Evolutionary conservation across 92 coral and sea anemone genomes (phyloP).

Genomic region (Chrysogorgia sp.): DNA sequence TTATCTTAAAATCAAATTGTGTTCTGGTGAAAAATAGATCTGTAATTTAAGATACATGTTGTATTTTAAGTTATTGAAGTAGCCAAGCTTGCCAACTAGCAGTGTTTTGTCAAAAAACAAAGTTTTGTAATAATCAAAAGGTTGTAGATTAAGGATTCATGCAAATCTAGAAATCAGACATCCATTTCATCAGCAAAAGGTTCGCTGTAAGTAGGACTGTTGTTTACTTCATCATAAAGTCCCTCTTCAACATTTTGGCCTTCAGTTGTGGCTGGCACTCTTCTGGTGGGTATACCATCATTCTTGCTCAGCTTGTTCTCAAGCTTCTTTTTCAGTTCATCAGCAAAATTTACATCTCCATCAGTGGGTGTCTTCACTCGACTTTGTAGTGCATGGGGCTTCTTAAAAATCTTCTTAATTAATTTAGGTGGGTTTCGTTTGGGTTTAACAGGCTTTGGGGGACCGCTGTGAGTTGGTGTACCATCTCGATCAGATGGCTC

Average conservation of each 20-base stretch:
- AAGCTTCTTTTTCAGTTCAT: conserved; percentile 39
- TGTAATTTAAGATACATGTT: too few relatives aligned
- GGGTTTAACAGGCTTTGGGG: conserved; percentile 25
- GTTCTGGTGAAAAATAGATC: too few relatives aligned
- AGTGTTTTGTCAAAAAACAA: too few relatives aligned
- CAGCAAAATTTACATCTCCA: conserved; percentile 29
- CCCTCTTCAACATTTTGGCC: conserved; percentile 3
- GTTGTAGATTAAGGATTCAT: background rate
- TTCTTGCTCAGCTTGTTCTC: conserved; percentile 1
- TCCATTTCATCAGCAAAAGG: background rate
- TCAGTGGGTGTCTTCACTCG: background rate
- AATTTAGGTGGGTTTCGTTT: conserved; percentile 57
- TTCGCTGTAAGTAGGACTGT: conserved; percentile 4
- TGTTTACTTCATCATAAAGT: conserved; percentile 25
- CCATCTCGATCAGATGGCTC: conserved; percentile 25
- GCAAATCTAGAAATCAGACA: background rate
- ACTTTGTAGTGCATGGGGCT: background rate
- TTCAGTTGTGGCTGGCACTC: background rate
- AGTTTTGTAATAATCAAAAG: too few relatives aligned
- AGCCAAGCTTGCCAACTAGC: too few relatives aligned
- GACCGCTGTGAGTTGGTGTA: background rate
- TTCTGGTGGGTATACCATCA: background rate
- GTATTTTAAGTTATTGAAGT: too few relatives aligned
- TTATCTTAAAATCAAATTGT: too few relatives aligned
- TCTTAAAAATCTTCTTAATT: conserved; percentile 49